A percentile compares a stretch with the other conserved stretches of the same genome.
Conservation (phyloP, 2,888 invertebrate species). For the Zaprionus obscuricornis region DNA sequence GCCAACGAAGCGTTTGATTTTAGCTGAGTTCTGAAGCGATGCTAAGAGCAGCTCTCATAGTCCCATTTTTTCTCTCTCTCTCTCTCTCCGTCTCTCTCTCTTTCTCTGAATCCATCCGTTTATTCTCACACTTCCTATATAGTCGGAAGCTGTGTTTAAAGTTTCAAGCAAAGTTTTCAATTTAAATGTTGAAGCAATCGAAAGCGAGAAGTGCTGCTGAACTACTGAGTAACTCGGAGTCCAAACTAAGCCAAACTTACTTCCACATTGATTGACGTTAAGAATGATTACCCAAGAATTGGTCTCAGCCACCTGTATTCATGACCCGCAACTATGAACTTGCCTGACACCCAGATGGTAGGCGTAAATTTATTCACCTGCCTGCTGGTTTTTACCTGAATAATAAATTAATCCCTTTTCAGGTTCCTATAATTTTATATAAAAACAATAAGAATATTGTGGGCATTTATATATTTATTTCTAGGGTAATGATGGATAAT, state of each 20-base stretch:
- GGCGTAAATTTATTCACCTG: conserved; percentile 37
- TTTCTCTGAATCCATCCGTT: neutral
- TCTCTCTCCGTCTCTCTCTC: too few relatives aligned
- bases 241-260: conserved; percentile 33
- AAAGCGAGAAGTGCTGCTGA: conserved; percentile 45
- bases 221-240: conserved; percentile 34
- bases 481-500: too few relatives aligned
- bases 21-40: conserved; percentile 46
- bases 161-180: conserved; percentile 70
- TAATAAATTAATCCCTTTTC: conserved; percentile 21
- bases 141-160: conserved; percentile 55
- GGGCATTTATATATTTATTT: too few relatives aligned
- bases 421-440: neutral
- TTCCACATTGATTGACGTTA: conserved; percentile 66
- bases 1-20: conserved; percentile 59
- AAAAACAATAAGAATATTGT: too few relatives aligned
- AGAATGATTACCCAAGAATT: conserved; percentile 61
- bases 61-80: neutral
- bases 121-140: neutral
- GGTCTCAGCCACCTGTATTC: conserved; percentile 6
- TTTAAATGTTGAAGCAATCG: conserved; percentile 73
- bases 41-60: conserved; percentile 43
- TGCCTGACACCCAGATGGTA: conserved; percentile 19
- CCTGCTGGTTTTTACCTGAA: conserved; percentile 20
- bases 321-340: conserved; percentile 17